phyloP scores from a whole-genome alignment of 2,113 vertebrate species.

The Microtus pennsylvanicus region DNA sequence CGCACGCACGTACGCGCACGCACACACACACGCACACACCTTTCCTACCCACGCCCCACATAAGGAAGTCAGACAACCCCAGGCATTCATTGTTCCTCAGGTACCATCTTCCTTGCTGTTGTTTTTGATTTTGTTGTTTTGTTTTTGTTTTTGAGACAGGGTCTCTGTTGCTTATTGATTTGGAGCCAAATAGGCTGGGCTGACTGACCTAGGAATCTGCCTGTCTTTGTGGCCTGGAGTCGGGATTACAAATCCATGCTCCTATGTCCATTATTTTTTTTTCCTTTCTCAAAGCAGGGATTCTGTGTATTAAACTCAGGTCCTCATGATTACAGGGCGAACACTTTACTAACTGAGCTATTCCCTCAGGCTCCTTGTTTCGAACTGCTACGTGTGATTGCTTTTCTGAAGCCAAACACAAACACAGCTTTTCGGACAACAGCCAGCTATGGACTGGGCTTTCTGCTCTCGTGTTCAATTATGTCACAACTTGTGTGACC shows the following conservation, averaged over 20 bases:
- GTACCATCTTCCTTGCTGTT: background rate
- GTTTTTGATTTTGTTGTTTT: background rate
- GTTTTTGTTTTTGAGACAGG: background rate
- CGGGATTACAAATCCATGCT: background rate
- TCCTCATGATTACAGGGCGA: background rate
- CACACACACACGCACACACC: rapidly evolving
- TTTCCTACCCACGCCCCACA: rapidly evolving
- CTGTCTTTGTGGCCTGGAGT: background rate
- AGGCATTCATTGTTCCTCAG: background rate
- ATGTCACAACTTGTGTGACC: background rate
- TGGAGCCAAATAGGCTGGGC: background rate
- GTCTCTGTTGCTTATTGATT: background rate
- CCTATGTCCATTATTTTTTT: background rate
- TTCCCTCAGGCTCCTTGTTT: background rate
- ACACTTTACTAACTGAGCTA: background rate
- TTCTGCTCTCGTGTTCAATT: background rate
- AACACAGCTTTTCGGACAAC: background rate
- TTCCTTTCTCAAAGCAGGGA: background rate
- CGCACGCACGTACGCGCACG: background rate
- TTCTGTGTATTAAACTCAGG: background rate
- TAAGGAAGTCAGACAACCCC: background rate
- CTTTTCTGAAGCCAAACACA: background rate
- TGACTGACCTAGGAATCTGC: background rate
- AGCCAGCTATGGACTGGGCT: background rate
- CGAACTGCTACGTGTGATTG: background rate